Percentiles rank a stretch among this genome's conserved stretches.
Conservation (phyloP, 1,140 invertebrate genomes). For the Macrocentrus cingulum region DNA sequence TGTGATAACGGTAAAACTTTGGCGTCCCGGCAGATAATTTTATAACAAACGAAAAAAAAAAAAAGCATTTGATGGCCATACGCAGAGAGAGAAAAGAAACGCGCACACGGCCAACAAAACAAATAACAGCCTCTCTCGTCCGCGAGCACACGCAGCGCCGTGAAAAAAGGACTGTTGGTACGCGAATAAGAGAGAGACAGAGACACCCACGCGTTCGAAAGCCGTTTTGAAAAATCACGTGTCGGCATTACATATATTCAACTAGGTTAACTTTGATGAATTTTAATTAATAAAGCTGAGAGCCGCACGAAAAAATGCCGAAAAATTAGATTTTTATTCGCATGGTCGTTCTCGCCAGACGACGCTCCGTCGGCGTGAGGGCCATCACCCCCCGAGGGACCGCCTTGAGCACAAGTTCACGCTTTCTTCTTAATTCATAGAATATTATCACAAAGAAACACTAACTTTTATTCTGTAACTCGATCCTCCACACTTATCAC, state of each 20-base stretch:
- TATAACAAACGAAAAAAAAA: slow-evolving; percentile 25
- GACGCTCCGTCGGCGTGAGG: slow-evolving; percentile 42
- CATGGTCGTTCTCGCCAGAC: slow-evolving; percentile 46
- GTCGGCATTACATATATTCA: slow-evolving; percentile 18
- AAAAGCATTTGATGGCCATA: slow-evolving; percentile 17
- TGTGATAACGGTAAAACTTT: slow-evolving; percentile 16
- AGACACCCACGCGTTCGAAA: slow-evolving; percentile 29
- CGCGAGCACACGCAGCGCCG: neutral
- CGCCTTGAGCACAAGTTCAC: slow-evolving; percentile 44
- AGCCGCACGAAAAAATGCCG: no score
- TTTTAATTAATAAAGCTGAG: no score
- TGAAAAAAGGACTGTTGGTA: slow-evolving; percentile 22
- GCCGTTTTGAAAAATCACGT: slow-evolving; percentile 30
- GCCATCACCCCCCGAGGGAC: slow-evolving; percentile 46
- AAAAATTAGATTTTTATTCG: slow-evolving; percentile 8
- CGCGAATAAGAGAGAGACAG: slow-evolving; percentile 28
- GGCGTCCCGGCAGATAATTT: slow-evolving; percentile 18
- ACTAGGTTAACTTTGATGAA: slow-evolving; percentile 39
- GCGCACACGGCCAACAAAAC: slow-evolving; percentile 39
- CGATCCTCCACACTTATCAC: slow-evolving; percentile 2
- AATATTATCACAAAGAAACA: slow-evolving; percentile 19
- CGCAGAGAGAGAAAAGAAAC: slow-evolving; percentile 5
- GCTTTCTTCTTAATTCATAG: slow-evolving; percentile 7
- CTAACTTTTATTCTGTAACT: neutral
- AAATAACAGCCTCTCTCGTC: slow-evolving; percentile 30